These are phyloP conservation scores for Aricia agestis DNA, from an alignment of 1,140 invertebrate genomes.

Conservation along the genomic window DNA sequence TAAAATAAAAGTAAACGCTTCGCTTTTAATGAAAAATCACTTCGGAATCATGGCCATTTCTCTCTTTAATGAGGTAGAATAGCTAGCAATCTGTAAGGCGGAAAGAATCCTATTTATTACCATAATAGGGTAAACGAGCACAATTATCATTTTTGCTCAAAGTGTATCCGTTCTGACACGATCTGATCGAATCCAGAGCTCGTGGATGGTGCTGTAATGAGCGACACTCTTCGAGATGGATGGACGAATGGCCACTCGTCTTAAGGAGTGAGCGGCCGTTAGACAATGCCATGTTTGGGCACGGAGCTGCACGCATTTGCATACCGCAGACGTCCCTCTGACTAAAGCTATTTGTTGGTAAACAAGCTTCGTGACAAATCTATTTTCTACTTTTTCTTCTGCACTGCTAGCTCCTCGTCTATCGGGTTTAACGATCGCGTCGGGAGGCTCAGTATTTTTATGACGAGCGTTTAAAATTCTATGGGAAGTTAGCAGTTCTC, in stretches of 20 bases:
- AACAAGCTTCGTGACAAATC: constrained; percentile 2
- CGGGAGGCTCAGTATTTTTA: not conserved
- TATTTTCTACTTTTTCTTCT: not conserved
- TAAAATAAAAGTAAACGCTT: constrained; percentile 11
- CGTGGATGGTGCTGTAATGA: constrained; percentile 1
- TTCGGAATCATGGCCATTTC: constrained; percentile 2
- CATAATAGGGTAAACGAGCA: constrained; percentile 3
- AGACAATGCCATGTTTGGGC: constrained; percentile 5
- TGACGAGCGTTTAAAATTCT: not conserved
- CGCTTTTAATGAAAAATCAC: constrained; percentile 12
- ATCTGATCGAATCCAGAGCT: not conserved
- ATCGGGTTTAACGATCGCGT: not conserved
- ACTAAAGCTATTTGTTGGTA: constrained; percentile 9
- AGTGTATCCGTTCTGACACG: constrained; percentile 6
- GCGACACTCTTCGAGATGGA: not conserved
- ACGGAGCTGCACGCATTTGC: constrained; percentile 8
- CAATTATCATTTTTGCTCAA: constrained; percentile 9
- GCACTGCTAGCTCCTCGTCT: not conserved
- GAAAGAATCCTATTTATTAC: constrained; percentile 8
- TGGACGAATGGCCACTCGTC: not conserved
- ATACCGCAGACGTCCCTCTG: constrained; percentile 6
- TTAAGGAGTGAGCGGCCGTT: constrained; percentile 14
- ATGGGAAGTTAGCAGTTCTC: not conserved
- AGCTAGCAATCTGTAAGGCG: constrained; percentile 5
- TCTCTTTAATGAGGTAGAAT: constrained; percentile 11